These are phyloP conservation scores for Spea bombifrons DNA, from an alignment of 2,113 vertebrate species.

Conservation along the genomic window DNA sequence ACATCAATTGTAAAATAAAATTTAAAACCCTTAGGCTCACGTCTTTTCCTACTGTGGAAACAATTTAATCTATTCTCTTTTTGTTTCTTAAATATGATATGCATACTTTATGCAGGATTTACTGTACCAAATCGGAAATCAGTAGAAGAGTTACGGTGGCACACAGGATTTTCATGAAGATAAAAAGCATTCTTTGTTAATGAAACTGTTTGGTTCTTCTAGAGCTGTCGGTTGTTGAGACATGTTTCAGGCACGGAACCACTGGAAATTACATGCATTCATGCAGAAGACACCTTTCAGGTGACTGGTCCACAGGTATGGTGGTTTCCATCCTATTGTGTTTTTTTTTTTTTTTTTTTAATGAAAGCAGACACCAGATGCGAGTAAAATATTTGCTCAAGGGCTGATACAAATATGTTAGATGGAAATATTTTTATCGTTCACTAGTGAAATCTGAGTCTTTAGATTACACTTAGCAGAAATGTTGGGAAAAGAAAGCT, in stretches of 20 bases:
- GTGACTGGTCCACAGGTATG: conserved; percentile 95
- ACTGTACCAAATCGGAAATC: no score
- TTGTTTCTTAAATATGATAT: no score
- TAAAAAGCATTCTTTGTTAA: background rate
- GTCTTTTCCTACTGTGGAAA: no score
- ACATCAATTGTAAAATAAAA: no score
- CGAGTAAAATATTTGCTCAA: background rate
- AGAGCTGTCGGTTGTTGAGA: conserved; percentile 88
- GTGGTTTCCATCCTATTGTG: conserved; percentile 5
- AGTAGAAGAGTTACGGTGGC: no score
- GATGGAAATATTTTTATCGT: background rate
- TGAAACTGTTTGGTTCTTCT: conserved; percentile 27
- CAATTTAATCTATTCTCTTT: no score
- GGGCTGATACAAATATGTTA: background rate
- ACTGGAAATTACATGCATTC: conserved; percentile 92
- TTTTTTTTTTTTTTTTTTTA: background rate
- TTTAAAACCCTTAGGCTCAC: no score
- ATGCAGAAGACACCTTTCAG: conserved; percentile 94
- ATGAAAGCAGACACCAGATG: background rate
- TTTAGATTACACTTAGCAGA: background rate
- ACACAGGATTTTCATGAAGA: no score
- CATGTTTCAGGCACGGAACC: conserved; percentile 95
- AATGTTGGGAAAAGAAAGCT: background rate
- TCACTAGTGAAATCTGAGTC: background rate
- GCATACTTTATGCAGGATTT: no score